Conservation (phyloP, 2,888 invertebrate genomes). For the Tethea ocularis region DNA sequence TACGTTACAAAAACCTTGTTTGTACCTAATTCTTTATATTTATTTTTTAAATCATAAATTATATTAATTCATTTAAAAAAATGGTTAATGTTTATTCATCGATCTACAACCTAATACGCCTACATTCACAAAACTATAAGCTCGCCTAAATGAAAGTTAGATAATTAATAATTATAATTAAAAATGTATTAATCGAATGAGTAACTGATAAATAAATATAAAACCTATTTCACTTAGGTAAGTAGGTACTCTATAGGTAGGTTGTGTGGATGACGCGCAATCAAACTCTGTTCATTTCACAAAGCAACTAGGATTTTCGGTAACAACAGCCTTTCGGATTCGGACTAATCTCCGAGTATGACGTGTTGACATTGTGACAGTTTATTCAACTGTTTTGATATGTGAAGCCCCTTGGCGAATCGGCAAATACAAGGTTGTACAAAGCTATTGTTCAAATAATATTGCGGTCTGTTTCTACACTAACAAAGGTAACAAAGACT, state of each 20-base stretch:
- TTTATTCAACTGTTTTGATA: slow-evolving; percentile 5
- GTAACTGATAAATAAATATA: neutral
- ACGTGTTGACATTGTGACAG: slow-evolving; percentile 6
- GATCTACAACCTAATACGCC: too few relatives aligned
- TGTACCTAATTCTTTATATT: too few relatives aligned
- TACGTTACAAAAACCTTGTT: too few relatives aligned
- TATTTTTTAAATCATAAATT: too few relatives aligned
- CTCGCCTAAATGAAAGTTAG: too few relatives aligned
- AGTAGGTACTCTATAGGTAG: neutral
- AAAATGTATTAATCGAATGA: too few relatives aligned
- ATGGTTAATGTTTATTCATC: too few relatives aligned
- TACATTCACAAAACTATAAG: too few relatives aligned
- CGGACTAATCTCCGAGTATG: slow-evolving; percentile 2
- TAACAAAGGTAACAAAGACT: neutral
- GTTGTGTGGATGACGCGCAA: neutral
- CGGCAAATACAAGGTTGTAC: slow-evolving; percentile 6
- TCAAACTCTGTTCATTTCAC: slow-evolving; percentile 1
- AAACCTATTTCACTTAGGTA: neutral
- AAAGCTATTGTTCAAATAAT: slow-evolving; percentile 9
- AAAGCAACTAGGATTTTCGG: neutral
- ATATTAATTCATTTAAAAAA: too few relatives aligned
- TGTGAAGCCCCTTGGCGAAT: slow-evolving; percentile 3
- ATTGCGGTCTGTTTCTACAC: neutral
- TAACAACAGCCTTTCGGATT: slow-evolving; percentile 2
- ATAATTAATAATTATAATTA: too few relatives aligned